Percentiles rank a stretch among this genome's conserved stretches.
phyloP scores from a whole-genome alignment of 2,888 invertebrate species.

The Parascotia fuliginaria region DNA sequence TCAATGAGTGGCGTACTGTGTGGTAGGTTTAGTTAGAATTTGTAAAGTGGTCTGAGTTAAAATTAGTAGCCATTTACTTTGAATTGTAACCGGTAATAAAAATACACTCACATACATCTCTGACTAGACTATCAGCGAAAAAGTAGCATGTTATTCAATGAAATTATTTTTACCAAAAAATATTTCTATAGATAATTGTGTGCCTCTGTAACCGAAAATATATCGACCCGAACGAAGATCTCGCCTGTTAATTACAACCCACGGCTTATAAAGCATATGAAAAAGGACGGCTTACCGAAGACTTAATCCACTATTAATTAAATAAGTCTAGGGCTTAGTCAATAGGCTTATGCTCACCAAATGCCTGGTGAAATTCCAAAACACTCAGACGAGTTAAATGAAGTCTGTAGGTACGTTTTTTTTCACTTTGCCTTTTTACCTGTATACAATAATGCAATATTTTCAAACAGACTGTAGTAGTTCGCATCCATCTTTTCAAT shows the following conservation, averaged over 20 bases:
- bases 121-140: too few relatives aligned
- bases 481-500: conserved; percentile 32
- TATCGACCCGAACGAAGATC: not conserved
- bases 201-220: too few relatives aligned
- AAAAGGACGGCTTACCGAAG: not conserved
- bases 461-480: conserved; percentile 9
- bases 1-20: too few relatives aligned
- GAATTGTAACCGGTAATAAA: too few relatives aligned
- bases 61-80: too few relatives aligned
- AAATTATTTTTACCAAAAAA: not conserved
- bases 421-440: not conserved
- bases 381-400: not conserved
- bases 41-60: too few relatives aligned
- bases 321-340: not conserved
- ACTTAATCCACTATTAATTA: not conserved
- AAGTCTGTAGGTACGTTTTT: not conserved
- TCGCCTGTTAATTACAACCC: not conserved
- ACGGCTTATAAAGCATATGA: not conserved
- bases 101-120: too few relatives aligned
- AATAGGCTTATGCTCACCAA: not conserved
- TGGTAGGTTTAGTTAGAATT: too few relatives aligned
- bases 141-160: not conserved
- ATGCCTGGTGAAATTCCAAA: not conserved
- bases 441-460: conserved; percentile 1
- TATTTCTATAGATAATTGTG: too few relatives aligned